These are phyloP conservation scores for Neoseiulus cucumeris DNA, from an alignment of 1,140 invertebrate species.

Conservation along the genomic window DNA sequence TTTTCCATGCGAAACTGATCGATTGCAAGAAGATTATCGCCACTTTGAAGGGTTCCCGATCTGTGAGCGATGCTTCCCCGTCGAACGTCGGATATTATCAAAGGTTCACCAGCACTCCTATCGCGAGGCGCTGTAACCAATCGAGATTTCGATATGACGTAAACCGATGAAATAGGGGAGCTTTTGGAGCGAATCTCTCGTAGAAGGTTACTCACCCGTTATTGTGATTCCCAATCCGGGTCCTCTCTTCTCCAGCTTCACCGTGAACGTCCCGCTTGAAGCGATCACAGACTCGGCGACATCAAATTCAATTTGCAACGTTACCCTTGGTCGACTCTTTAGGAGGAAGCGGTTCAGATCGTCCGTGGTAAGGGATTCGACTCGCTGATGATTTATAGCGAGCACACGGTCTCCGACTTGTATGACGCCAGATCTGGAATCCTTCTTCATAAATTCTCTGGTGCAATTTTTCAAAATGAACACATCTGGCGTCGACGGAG, in stretches of 20 bases:
- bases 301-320: conserved; percentile 61
- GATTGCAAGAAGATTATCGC: conserved; percentile 67
- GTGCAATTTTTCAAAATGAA: neutral
- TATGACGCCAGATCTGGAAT: conserved; percentile 43
- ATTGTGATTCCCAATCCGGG: conserved; percentile 63
- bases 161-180: too few relatives aligned
- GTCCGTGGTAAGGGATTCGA: conserved; percentile 30
- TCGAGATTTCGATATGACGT: neutral
- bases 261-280: conserved; percentile 65
- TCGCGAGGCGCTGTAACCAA: conserved; percentile 23
- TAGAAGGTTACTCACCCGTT: conserved; percentile 37
- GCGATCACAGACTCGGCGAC: conserved; percentile 78
- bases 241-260: conserved; percentile 58
- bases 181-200: too few relatives aligned
- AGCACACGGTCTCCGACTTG: conserved; percentile 63
- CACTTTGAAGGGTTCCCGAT: conserved; percentile 58
- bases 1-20: conserved; percentile 60
- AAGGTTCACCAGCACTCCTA: conserved; percentile 36
- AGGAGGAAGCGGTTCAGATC: conserved; percentile 32
- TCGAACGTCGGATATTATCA: conserved; percentile 61
- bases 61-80: conserved; percentile 73
- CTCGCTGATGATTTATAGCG: conserved; percentile 45
- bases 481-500: neutral
- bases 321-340: conserved; percentile 29
- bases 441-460: neutral